These are phyloP conservation scores for Anas georgica DNA, from an alignment of 2,797 vertebrate genomes.

Conservation along the genomic window DNA sequence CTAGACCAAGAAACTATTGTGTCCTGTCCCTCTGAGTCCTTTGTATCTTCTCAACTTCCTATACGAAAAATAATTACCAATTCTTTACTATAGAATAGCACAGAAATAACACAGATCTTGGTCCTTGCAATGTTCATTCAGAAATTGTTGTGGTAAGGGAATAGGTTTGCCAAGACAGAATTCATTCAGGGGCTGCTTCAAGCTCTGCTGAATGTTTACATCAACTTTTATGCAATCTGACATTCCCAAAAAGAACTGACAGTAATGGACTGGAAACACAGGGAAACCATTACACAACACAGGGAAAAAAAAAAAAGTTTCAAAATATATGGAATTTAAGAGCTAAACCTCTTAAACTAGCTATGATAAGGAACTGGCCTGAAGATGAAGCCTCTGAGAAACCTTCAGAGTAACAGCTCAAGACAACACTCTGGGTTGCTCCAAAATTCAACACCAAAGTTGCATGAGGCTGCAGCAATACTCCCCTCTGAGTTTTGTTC, in stretches of 20 bases:
- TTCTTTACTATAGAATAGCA: neutral
- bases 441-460: neutral
- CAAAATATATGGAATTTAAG: neutral
- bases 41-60: neutral
- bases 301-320: neutral
- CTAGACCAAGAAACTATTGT: neutral
- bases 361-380: slow-evolving; percentile 2
- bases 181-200: slow-evolving; percentile 54
- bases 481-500: neutral
- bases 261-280: slow-evolving; percentile 42
- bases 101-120: neutral
- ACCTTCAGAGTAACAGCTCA: neutral
- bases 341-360: slow-evolving; percentile 14
- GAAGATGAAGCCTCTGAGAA: slow-evolving; percentile 10
- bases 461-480: neutral
- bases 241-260: slow-evolving; percentile 41
- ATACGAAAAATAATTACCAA: neutral
- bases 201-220: slow-evolving; percentile 45
- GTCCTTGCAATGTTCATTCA: neutral
- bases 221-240: slow-evolving; percentile 60
- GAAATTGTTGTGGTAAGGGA: slow-evolving; percentile 22
- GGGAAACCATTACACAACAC: slow-evolving; percentile 22
- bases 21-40: neutral
- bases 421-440: neutral
- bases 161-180: slow-evolving; percentile 23